phyloP scores from a whole-genome alignment of 1,140 invertebrate genomes.

The Dreissena rostriformis region DNA sequence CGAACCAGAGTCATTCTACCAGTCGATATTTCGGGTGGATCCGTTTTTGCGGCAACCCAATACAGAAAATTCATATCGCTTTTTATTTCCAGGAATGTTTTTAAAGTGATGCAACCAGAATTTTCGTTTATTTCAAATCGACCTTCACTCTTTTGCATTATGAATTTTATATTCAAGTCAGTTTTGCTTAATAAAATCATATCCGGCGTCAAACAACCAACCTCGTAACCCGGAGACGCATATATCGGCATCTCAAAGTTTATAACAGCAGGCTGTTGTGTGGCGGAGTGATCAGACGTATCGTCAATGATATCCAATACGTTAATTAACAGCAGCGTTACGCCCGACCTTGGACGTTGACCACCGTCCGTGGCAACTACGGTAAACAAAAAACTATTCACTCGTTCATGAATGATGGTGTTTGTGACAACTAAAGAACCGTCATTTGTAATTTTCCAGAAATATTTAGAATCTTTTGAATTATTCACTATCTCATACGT shows the following conservation, averaged over 20 bases:
- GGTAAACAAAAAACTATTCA: constrained; percentile 24
- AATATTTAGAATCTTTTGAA: constrained; percentile 6
- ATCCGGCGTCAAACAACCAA: constrained; percentile 28
- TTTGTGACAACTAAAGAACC: constrained; percentile 12
- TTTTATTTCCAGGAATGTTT: not conserved
- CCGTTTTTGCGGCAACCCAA: constrained; percentile 31
- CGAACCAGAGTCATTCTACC: constrained; percentile 34
- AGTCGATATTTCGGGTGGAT: not conserved
- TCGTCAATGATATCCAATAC: constrained; percentile 33
- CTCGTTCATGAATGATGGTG: constrained; percentile 18
- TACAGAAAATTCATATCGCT: not conserved
- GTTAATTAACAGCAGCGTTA: constrained; percentile 1
- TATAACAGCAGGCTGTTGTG: constrained; percentile 10
- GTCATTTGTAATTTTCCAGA: constrained; percentile 24
- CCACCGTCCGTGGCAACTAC: constrained; percentile 45
- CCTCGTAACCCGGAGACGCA: constrained; percentile 11
- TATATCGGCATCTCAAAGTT: constrained; percentile 38
- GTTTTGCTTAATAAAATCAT: constrained; percentile 30
- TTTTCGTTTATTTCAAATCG: constrained; percentile 11
- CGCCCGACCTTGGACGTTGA: constrained; percentile 20
- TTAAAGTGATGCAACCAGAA: constrained; percentile 23
- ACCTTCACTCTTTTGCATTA: not conserved
- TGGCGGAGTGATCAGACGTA: not conserved
- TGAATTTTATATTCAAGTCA: not conserved
- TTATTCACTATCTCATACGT: constrained; percentile 24